Evolutionary conservation across 1,140 invertebrate genomes (phyloP), one percentile per base, ranked within the genome.

Genomic region (Oncopodura yosiiana): DNA sequence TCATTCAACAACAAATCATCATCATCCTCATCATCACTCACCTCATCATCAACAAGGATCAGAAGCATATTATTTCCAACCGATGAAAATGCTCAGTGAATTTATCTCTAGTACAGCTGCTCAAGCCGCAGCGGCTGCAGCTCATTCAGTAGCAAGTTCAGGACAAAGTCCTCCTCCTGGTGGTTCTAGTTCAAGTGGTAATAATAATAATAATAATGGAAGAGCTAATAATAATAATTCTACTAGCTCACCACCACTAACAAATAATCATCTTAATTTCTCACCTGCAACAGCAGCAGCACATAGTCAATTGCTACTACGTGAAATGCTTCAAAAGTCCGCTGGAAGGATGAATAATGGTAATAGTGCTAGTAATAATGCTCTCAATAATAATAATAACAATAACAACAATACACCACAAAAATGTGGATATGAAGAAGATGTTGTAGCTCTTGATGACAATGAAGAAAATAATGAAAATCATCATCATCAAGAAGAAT

Each of bases 51-150:
- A 8, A 9, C 16, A 16, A 19, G 38, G 38, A 14, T 4, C 23
- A n/a, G 18, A 46, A 5, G 38, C 39, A 0, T 49, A 46, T 26
- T 56, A 61, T 37, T 54, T 61, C 45, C 51, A 57, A 43, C 60
- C 54, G 8, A 57, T 61, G 60, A 61, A 61, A 42, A 61, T 61
- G 60, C 48, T 61, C 26, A 53, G 50, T 45, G 60, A 61, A 19
- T 61, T 54, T 26, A 57, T 61, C 44, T 45, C 48, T 41, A 43
- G 38, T 30, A 42, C 30, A 1, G 27, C 46, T 9, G 32, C 46
- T 16, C 39, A 30, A 29, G 37, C 36, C 8, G 54, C 48, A 9
- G 43, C 45, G 27, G 39, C 48, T 2, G 29, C 16, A 5, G 38
- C 38, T 9, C n/a, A n/a, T n/a, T 23, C 46, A 11, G n/a, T 34